Evolutionary conservation across 2,888 invertebrate species (phyloP), one percentile per base, ranked within the genome.

Genomic region (Synanthedon tipuliformis): DNA sequence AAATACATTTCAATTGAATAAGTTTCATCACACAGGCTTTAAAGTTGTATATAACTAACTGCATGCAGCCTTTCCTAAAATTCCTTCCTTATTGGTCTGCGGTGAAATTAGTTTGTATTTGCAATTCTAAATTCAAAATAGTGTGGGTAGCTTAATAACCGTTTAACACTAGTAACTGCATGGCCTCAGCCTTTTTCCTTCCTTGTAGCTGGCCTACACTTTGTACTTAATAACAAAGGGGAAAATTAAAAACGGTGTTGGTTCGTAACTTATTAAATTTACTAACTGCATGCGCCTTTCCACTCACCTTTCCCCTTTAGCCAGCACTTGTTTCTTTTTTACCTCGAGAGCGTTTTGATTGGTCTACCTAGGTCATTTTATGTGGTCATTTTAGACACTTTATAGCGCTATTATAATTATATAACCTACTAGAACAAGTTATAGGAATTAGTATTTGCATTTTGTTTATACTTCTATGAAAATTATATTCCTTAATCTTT

Each of bases 241-340:
- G 52, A 53, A 52, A 55, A 49, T 54, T 54, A 51, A 52, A 48
- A 50, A 27, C 11, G 53, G 52, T 50, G 54, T 56, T 53, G 52
- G 53, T 41, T n/a, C n/a, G 12, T 48, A 52, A 48, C 27, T 12
- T 7, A 51, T 7, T 23, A 52, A 57, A 55, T 45, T 54, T 7
- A 63, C 59, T 83, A 73, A 84, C 62, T 56, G 82, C 81, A 82
- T 78, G 81, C 58, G 65, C 77, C 84, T 68, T 55, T 76, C 83
- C 83, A 60, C 52, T 41, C 52, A 50, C 66, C 76, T 41, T 53
- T 55, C 75, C 75, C 79, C 78, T 60, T 41, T 56, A 60, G 57
- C 69, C 78, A 73, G 62, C 76, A 75, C 76, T 34, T 10, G 34
- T 34, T 34, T 34, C 34, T 34, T 34, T 8, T 34, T 34, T 34